phyloP scores from a whole-genome alignment of 2,888 invertebrate genomes.

The Liodrosophila aerea region DNA sequence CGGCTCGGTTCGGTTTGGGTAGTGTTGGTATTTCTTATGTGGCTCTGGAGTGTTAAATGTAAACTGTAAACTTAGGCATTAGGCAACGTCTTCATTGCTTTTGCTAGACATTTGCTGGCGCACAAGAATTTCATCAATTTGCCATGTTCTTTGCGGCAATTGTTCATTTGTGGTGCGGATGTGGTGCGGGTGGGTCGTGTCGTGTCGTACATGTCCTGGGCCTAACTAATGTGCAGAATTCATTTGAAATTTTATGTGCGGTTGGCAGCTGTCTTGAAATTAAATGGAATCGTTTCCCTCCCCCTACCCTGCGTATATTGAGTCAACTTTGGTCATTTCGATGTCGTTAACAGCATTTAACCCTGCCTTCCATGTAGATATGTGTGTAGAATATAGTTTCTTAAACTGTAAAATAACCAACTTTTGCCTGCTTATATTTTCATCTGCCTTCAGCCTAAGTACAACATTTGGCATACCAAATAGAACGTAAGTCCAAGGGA shows the following conservation, averaged over 20 bases:
- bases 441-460: too few relatives aligned
- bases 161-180: conserved; percentile 54
- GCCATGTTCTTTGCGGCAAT: conserved; percentile 59
- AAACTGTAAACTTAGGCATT: conserved; percentile 4
- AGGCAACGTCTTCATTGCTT: conserved; percentile 53
- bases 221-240: conserved; percentile 6
- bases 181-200: background rate
- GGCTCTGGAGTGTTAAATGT: conserved; percentile 5
- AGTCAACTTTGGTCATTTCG: background rate
- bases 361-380: background rate
- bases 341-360: background rate
- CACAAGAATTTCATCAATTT: conserved; percentile 63
- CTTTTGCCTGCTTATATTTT: too few relatives aligned
- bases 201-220: background rate
- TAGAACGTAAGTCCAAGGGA: too few relatives aligned
- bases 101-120: conserved; percentile 36
- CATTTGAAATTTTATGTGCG: conserved; percentile 3
- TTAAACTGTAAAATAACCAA: too few relatives aligned
- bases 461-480: too few relatives aligned
- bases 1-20: conserved; percentile 2
- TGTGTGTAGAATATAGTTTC: too few relatives aligned
- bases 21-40: conserved; percentile 4
- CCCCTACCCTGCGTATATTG: background rate
- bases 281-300: background rate
- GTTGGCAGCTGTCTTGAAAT: conserved; percentile 2